Percentiles rank a stretch among this genome's conserved stretches.
phyloP scores from a whole-genome alignment of 2,888 invertebrate genomes.

The Coecobrya sp. region DNA sequence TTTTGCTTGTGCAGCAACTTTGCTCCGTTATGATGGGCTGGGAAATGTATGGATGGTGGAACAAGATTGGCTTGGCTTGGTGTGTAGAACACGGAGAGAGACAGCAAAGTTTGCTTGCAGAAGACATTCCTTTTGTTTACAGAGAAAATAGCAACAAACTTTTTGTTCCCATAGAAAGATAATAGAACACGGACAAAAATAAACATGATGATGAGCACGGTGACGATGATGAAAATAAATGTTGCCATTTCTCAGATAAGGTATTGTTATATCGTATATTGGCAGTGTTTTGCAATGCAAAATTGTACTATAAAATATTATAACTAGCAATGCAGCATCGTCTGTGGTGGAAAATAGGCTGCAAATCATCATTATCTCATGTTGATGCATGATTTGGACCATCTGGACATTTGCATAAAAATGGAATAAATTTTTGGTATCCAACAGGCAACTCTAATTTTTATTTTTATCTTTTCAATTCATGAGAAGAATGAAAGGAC shows the following conservation, averaged over 20 bases:
- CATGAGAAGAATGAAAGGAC: not conserved
- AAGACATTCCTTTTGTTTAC: conserved; percentile 52
- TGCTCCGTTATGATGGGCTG: not conserved
- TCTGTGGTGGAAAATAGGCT: no score
- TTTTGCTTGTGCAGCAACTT: not conserved
- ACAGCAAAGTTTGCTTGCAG: conserved; percentile 54
- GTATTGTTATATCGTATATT: no score
- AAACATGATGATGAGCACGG: not conserved
- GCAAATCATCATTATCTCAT: no score
- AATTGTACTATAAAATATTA: no score
- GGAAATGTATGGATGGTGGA: not conserved
- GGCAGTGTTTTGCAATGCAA: no score
- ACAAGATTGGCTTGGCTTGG: no score
- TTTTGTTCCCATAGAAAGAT: conserved; percentile 53
- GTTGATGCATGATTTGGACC: no score
- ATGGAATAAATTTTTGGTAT: not conserved
- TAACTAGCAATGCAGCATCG: no score
- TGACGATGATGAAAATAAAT: no score
- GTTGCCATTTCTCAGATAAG: no score
- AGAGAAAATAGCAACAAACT: conserved; percentile 53
- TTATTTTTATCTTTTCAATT: not conserved
- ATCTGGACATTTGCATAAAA: no score
- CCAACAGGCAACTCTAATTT: not conserved
- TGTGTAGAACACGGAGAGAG: conserved; percentile 14
- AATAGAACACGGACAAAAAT: conserved; percentile 54